phyloP scores from a whole-genome alignment of 2,888 invertebrate species.

The Epinotia bilunana region DNA sequence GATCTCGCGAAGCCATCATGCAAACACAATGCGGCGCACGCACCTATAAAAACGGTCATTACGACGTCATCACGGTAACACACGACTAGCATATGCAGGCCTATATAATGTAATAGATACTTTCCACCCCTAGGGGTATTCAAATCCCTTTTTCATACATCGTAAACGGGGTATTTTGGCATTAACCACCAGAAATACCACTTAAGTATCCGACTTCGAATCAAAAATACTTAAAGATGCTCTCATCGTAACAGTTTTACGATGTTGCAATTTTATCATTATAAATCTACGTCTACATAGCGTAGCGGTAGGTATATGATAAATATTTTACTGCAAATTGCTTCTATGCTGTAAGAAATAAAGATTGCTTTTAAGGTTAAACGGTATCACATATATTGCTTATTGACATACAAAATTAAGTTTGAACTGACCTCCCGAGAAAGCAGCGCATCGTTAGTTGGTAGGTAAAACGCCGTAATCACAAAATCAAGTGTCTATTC shows the following conservation, averaged over 20 bases:
- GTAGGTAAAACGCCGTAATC: slow-evolving; percentile 49
- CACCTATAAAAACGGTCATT: slow-evolving; percentile 63
- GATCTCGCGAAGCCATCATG: slow-evolving; percentile 49
- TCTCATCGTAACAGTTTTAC: slow-evolving; percentile 61
- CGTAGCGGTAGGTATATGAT: slow-evolving; percentile 41
- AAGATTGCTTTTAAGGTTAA: slow-evolving; percentile 50
- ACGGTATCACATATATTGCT: slow-evolving; percentile 18
- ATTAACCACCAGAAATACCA: slow-evolving; percentile 61
- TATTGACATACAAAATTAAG: slow-evolving; percentile 35
- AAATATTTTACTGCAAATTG: slow-evolving; percentile 63
- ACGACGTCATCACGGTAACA: slow-evolving; percentile 61
- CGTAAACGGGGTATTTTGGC: slow-evolving; percentile 66
- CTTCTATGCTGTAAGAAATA: slow-evolving; percentile 52
- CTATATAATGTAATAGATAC: slow-evolving; percentile 54
- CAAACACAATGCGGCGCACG: slow-evolving; percentile 56
- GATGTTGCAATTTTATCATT: slow-evolving; percentile 61
- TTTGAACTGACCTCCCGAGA: background rate
- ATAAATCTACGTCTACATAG: slow-evolving; percentile 37
- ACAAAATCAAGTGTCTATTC: slow-evolving; percentile 50
- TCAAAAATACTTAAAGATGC: slow-evolving; percentile 64
- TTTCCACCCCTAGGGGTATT: slow-evolving; percentile 60
- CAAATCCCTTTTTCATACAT: slow-evolving; percentile 68
- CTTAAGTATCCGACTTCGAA: slow-evolving; percentile 60
- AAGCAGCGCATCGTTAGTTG: background rate
- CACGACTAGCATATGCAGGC: slow-evolving; percentile 62